A percentile compares a stretch with the other conserved stretches of the same genome.
Evolutionary conservation across 1,140 invertebrate genomes (phyloP).

Genomic region (Gonioctena quinquepunctata): DNA sequence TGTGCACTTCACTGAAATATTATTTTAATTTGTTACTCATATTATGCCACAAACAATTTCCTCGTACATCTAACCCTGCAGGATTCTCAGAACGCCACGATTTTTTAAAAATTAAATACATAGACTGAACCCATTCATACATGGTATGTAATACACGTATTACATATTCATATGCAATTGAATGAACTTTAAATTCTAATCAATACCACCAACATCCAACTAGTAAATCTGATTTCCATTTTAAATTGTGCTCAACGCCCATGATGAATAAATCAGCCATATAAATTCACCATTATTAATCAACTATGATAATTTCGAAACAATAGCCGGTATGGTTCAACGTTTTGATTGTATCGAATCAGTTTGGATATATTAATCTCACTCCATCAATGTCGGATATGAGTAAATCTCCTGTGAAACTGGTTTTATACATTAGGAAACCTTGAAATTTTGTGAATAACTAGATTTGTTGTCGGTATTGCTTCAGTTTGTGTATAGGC

Average conservation of each 20-base stretch:
- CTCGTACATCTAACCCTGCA: too few relatives aligned
- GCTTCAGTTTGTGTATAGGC: too few relatives aligned
- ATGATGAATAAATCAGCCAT: constrained; percentile 6
- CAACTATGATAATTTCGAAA: constrained; percentile 14
- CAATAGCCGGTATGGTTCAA: not conserved
- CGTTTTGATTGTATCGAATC: not conserved
- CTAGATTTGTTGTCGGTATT: too few relatives aligned
- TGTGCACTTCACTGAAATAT: too few relatives aligned
- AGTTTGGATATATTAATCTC: not conserved
- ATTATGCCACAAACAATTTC: too few relatives aligned
- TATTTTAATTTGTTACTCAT: too few relatives aligned
- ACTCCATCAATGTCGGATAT: not conserved
- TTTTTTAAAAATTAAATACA: too few relatives aligned
- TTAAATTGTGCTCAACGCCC: constrained; percentile 7
- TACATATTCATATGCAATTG: not conserved
- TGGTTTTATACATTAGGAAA: not conserved
- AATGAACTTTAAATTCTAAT: not conserved
- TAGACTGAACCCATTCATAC: too few relatives aligned
- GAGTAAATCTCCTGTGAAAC: not conserved
- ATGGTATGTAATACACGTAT: too few relatives aligned
- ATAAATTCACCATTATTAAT: not conserved
- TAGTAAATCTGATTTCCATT: constrained; percentile 9
- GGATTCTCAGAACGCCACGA: too few relatives aligned
- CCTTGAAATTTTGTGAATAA: too few relatives aligned
- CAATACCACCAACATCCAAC: not conserved